Conservation (phyloP, 2,797 vertebrate species). For the Pyrocephalus nanus region DNA sequence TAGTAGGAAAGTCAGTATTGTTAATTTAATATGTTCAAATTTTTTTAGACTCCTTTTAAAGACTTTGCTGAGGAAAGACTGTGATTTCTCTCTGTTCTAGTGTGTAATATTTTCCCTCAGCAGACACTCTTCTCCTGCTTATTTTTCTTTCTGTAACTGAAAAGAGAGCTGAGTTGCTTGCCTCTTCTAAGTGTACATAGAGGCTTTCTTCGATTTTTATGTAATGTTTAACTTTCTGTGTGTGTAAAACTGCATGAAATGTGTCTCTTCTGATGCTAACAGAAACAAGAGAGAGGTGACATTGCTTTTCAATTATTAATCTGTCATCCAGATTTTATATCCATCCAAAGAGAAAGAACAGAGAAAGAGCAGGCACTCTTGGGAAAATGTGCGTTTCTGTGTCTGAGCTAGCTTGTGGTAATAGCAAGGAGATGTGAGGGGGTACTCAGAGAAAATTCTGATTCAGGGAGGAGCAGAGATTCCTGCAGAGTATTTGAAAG, state of each 20-base stretch:
- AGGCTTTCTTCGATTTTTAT: not conserved
- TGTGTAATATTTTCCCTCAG: not conserved
- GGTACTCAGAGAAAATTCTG: not conserved
- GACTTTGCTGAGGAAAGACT: not conserved
- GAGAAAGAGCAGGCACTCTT: not conserved
- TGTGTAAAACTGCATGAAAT: not conserved
- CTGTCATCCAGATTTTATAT: not conserved
- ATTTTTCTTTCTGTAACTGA: not conserved
- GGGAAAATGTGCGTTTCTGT: not conserved
- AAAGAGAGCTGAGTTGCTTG: not conserved
- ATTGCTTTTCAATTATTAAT: slow-evolving; percentile 2
- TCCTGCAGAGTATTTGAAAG: not conserved
- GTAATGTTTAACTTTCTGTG: not conserved
- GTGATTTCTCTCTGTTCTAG: not conserved
- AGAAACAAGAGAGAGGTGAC: not conserved
- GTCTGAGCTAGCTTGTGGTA: not conserved
- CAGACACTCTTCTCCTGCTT: not conserved
- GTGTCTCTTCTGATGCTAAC: not conserved
- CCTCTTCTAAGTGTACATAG: not conserved
- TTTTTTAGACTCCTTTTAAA: not conserved
- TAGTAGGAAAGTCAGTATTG: not conserved
- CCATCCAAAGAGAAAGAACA: not conserved
- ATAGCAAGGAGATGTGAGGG: not conserved
- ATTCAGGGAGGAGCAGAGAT: not conserved
- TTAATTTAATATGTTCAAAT: not conserved